Evolutionary conservation across 2,797 vertebrate genomes (phyloP).

Genomic region (Eulemur coronatus): DNA sequence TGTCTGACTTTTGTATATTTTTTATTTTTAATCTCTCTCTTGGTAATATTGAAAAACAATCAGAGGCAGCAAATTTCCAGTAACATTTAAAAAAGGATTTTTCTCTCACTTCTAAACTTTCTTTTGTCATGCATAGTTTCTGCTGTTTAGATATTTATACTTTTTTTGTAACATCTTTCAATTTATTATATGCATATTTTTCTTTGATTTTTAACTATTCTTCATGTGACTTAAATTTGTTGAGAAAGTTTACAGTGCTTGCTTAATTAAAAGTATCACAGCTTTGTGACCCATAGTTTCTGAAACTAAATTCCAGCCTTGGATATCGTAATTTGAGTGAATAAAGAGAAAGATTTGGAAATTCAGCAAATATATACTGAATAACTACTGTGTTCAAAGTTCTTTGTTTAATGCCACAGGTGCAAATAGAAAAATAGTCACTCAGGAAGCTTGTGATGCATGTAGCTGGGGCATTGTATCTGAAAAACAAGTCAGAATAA

Average conservation of each 20-base stretch:
- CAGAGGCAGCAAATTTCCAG: constrained; percentile 57
- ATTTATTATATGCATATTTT: not conserved
- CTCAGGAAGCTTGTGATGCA: not conserved
- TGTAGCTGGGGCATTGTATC: not conserved
- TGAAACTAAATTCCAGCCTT: not conserved
- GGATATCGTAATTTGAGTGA: not conserved
- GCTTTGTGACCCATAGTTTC: not conserved
- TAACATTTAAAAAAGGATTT: not conserved
- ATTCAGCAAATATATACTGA: not conserved
- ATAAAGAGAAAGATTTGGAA: not conserved
- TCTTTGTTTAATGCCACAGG: not conserved
- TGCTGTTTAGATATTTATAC: not conserved
- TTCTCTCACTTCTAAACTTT: not conserved
- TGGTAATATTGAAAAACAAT: constrained; percentile 68
- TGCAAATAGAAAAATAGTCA: constrained; percentile 43
- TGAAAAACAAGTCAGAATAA: constrained; percentile 50
- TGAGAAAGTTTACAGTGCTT: not conserved
- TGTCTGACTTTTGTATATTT: constrained; percentile 77
- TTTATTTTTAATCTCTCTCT: constrained; percentile 76
- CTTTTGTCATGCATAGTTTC: not conserved
- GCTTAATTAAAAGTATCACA: not conserved
- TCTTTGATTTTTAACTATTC: not conserved
- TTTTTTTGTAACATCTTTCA: not conserved
- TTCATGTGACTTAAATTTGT: not conserved
- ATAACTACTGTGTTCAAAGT: not conserved